Base-by-base conservation (phyloP, 2,797 vertebrate species). In the Macroramphosus scolopax region DNA sequence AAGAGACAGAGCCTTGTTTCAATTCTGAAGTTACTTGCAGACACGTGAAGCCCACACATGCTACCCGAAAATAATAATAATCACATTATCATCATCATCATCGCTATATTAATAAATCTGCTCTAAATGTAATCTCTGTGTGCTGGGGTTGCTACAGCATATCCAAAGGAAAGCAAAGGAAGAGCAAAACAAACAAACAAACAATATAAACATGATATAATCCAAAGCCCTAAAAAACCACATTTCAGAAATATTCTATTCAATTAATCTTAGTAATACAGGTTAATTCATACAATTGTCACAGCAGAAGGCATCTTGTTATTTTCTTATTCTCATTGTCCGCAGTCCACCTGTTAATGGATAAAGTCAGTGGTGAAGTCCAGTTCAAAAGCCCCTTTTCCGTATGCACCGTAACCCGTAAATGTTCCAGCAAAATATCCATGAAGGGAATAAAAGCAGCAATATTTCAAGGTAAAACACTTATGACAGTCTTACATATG, bases 301-400 rank as follows among this genome's bases (percentile, higher is more conserved):
- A 87, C 86, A 88, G 87, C 87, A 88, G 84, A 88, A 91, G 86
- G 88, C 88, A 89, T 89, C 81, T 65, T 63, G 71, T 84, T 74
- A 68, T 74, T 74, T 75, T 67, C 29, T 67, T 51, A 24, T 61
- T 34, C 38, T 71, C 45, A 59, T 56, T 51, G 56, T 77, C 70
- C 72, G 79, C 59, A 60, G 51, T 76, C 65, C 40, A 66, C 56
- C 51, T 51, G 51, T 47, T 16, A 30, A 13, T 57, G 65, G 51
- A 37, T 35, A 15, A 65, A 75, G 61, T 66, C 63, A 74, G 72
- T 38, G 60, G 57, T 47, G 17, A 73, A 58, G 72, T 82, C 75
- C 57, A 68, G 72, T 66, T n/a, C 50, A 43, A 66, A 71, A 57
- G 51, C 36, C 45, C 45, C 36, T 12, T 14, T 37, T 32, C 60